These are phyloP conservation scores for Mesoclemmys tuberculata DNA, from an alignment of 2,113 vertebrate genomes.

Conservation along the genomic window DNA sequence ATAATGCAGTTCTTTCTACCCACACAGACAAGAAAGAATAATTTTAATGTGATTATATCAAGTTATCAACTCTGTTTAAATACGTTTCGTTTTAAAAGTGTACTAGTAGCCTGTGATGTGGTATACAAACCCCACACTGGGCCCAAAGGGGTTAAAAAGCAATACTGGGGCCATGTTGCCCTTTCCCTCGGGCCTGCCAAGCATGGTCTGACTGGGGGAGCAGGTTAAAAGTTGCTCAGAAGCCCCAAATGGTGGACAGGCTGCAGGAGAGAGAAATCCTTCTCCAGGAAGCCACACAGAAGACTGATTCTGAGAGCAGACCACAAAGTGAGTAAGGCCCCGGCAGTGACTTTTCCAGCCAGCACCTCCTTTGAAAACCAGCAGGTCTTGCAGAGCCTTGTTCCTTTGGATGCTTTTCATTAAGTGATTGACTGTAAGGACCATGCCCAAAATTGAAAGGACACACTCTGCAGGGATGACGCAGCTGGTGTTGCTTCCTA, in stretches of 20 bases:
- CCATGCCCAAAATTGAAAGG: too few relatives aligned
- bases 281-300: not conserved
- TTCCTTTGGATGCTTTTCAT: not conserved
- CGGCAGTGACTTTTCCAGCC: not conserved
- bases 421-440: not conserved
- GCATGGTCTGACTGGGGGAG: not conserved
- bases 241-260: not conserved
- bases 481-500: not conserved
- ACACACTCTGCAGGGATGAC: not conserved
- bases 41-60: not conserved
- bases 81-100: not conserved
- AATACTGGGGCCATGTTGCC: not conserved
- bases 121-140: not conserved
- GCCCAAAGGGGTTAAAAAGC: not conserved
- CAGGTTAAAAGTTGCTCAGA: not conserved
- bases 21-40: not conserved
- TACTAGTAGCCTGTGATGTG: not conserved
- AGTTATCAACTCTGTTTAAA: not conserved
- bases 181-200: too few relatives aligned
- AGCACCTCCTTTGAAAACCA: not conserved
- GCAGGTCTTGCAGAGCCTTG: not conserved
- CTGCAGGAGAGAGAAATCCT: not conserved
- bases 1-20: slow-evolving; percentile 4
- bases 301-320: not conserved
- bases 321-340: not conserved